phyloP scores from a whole-genome alignment of 2,888 invertebrate species.

The Byasa hedistus region DNA sequence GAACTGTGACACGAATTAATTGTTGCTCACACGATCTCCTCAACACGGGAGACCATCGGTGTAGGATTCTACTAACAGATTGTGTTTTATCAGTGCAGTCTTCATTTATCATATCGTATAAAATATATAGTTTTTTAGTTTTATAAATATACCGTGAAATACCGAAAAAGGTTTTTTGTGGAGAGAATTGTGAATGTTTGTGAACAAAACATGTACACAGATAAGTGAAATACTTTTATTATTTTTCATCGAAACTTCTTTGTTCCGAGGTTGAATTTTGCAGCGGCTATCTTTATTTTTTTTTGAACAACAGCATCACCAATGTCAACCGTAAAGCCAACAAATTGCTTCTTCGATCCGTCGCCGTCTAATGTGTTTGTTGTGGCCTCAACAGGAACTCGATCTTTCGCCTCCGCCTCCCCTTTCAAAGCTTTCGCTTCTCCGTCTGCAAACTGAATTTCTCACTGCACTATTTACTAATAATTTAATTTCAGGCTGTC shows the following conservation, averaged over 20 bases:
- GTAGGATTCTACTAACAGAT: too few species aligned
- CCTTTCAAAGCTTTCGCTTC: constrained; percentile 11
- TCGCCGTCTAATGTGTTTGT: constrained; percentile 27
- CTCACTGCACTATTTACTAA: constrained; percentile 8
- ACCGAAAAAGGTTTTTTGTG: too few species aligned
- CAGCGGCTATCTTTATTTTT: constrained; percentile 1
- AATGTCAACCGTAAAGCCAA: constrained; percentile 19
- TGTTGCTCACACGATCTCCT: constrained; percentile 12
- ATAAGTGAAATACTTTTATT: neutral
- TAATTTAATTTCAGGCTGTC: constrained; percentile 11
- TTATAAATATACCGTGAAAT: too few species aligned
- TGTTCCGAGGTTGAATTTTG: neutral
- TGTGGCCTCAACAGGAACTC: constrained; percentile 23
- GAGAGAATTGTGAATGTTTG: neutral
- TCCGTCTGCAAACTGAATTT: constrained; percentile 7
- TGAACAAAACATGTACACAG: neutral
- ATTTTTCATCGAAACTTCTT: neutral
- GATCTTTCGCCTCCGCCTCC: constrained; percentile 18
- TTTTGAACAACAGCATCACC: constrained; percentile 11
- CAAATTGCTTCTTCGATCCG: constrained; percentile 25
- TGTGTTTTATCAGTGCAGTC: too few species aligned
- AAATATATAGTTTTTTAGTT: too few species aligned
- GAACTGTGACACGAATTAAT: constrained; percentile 20
- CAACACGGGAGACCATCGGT: constrained; percentile 6
- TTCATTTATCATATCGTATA: too few species aligned